A percentile compares a stretch with the other conserved stretches of the same genome.
Evolutionary conservation across 2,888 invertebrate genomes (phyloP).

Genomic region (Lepidocyrtinus sp.): DNA sequence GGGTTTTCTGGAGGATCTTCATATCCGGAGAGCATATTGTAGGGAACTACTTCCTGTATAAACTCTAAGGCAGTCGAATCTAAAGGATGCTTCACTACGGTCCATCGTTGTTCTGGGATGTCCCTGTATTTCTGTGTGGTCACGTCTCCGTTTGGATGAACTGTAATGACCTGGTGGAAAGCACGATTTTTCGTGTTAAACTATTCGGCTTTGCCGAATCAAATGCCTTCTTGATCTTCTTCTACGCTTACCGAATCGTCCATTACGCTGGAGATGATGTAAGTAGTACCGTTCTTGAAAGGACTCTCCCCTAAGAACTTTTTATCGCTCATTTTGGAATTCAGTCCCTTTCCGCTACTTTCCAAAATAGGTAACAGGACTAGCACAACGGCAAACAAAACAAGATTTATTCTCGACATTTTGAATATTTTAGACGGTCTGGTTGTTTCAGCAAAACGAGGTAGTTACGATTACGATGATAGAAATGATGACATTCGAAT

Average conservation of each 20-base stretch:
- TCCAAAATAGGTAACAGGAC: no score
- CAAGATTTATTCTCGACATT: no score
- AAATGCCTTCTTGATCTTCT: no score
- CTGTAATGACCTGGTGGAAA: constrained; percentile 52
- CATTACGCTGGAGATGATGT: constrained; percentile 38
- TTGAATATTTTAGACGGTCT: no score
- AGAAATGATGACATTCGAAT: no score
- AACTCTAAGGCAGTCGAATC: constrained; percentile 47
- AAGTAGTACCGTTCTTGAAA: constrained; percentile 48
- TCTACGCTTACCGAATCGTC: constrained; percentile 53
- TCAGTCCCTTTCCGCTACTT: no score
- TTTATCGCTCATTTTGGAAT: no score
- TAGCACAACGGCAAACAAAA: no score
- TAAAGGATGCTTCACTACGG: constrained; percentile 50
- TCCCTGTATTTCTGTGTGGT: constrained; percentile 32
- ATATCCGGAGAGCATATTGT: constrained; percentile 58
- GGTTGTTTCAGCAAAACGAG: no score
- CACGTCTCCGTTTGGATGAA: constrained; percentile 52
- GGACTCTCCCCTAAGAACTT: neutral
- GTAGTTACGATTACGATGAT: no score
- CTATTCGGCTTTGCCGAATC: no score
- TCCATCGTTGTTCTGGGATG: constrained; percentile 52
- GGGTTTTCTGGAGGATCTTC: constrained; percentile 53
- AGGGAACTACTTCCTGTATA: constrained; percentile 54
- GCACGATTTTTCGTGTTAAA: neutral